A percentile compares a stretch with the other conserved stretches of the same genome.
Evolutionary conservation across 1,140 invertebrate species (phyloP).

Genomic region (Dreissena rostriformis): DNA sequence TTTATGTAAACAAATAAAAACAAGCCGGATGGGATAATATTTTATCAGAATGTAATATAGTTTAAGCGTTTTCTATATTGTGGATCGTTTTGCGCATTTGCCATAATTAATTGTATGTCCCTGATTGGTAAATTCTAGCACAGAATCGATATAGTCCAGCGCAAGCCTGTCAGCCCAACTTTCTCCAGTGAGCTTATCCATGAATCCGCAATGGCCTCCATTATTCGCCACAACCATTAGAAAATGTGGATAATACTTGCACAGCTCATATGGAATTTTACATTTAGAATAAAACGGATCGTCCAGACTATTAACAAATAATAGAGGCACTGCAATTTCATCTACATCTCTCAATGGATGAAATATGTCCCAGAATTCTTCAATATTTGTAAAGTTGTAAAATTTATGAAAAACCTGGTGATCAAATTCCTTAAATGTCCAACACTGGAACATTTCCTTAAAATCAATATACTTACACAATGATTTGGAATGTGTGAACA

Average conservation of each 20-base stretch:
- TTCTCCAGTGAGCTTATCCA: conserved; percentile 54
- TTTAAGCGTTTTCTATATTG: conserved; percentile 40
- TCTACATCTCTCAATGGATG: conserved; percentile 76
- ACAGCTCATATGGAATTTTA: conserved; percentile 75
- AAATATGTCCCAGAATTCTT: conserved; percentile 77
- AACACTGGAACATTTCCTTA: conserved; percentile 50
- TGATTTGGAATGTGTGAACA: conserved; percentile 62
- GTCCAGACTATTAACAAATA: conserved; percentile 75
- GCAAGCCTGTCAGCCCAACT: conserved; percentile 70
- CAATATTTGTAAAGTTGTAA: conserved; percentile 63
- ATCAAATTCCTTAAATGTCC: conserved; percentile 67
- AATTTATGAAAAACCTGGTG: conserved; percentile 64
- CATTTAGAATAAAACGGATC: conserved; percentile 70
- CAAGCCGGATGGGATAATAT: no score
- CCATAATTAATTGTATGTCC: conserved; percentile 65
- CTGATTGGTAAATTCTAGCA: conserved; percentile 68
- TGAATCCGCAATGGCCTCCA: conserved; percentile 78
- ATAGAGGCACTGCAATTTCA: conserved; percentile 75
- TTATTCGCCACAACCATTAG: conserved; percentile 69
- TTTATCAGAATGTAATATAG: no score
- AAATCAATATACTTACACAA: conserved; percentile 65
- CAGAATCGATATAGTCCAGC: conserved; percentile 69
- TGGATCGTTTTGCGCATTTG: conserved; percentile 59
- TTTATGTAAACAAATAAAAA: no score
- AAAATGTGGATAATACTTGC: conserved; percentile 75